These are phyloP conservation scores for Tokudaia tokunoshimensis DNA, from an alignment of 2,797 vertebrate genomes.

Conservation along the genomic window DNA sequence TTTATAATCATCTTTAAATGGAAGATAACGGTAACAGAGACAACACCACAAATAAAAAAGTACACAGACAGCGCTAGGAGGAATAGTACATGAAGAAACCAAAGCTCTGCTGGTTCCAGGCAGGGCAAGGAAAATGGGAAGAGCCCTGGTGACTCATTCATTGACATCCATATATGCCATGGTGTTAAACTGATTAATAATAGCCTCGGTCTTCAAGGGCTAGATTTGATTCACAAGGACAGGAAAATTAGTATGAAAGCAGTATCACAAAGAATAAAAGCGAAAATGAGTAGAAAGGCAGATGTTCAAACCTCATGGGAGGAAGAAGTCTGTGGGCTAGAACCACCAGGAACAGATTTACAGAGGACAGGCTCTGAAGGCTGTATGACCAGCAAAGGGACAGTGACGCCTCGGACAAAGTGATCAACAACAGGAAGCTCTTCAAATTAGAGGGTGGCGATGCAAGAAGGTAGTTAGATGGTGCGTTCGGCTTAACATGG, in stretches of 20 bases:
- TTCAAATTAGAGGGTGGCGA: neutral
- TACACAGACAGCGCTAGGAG: neutral
- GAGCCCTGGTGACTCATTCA: neutral
- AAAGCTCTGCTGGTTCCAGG: neutral
- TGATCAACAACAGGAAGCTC: neutral
- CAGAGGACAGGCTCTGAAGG: neutral
- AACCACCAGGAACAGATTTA: slow-evolving; percentile 44
- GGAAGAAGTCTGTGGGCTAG: neutral
- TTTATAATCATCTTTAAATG: slow-evolving; percentile 55
- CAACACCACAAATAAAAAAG: neutral
- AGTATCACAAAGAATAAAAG: slow-evolving; percentile 21
- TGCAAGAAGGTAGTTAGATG: neutral
- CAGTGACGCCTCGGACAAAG: neutral
- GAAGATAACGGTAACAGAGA: slow-evolving; percentile 18
- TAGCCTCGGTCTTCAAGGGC: neutral
- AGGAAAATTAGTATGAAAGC: slow-evolving; percentile 40
- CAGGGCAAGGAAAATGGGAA: slow-evolving; percentile 2
- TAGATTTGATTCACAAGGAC: neutral
- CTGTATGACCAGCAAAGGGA: neutral
- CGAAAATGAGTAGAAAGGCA: slow-evolving; percentile 45
- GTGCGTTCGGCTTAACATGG: slow-evolving; percentile 35
- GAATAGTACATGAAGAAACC: neutral
- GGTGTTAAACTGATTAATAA: neutral
- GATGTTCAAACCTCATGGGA: neutral
- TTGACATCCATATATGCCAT: neutral